Base-by-base conservation (phyloP, 2,113 vertebrate species). In the Gyps fulvus region DNA sequence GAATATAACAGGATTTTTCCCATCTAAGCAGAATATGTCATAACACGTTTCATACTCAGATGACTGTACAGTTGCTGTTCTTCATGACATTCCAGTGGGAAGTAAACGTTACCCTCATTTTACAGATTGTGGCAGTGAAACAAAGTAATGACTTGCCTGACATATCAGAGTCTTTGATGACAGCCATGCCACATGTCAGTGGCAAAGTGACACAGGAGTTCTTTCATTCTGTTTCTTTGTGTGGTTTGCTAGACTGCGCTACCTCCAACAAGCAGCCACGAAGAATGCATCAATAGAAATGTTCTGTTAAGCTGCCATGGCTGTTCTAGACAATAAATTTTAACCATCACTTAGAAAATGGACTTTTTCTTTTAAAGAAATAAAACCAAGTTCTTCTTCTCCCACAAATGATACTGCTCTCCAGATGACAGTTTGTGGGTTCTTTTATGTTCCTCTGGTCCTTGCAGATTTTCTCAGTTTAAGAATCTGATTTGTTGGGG, bases 201-300 rank as follows among this genome's bases (percentile, higher is more conserved):
- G 93, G 87, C 65, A 70, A 36, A 97, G 82, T 74, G 92, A 94
- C 87, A 95, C 66, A 96, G 90, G 90, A 90, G 91, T 76, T 90
- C 74, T 87, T 96, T 95, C 89, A 93, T 91, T 91, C 72, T 61
- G 36, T 78, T 82, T 82, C 94, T 94, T 83, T 94, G 91, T 96
- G 95, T 89, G 95, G 78, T 91, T 94, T 90, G 90, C 63, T 92
- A 85, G 89, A 79, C 67, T 67, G 40, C 59, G 49, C 59, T 96
- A 83, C 89, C 94, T 94, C 79, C 72, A 94, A 67, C 59, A 80
- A 89, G 83, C 80, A 94, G 70, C 50, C 84, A 67, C 5, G 4
- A 88, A 87, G 52, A 42, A 29, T 29, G 50, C 61, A 57, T 71
- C 79, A 78, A 47, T 29, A 91, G 73, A 87, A 85, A 57, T 9